Percentiles rank a stretch among this genome's conserved stretches.
phyloP scores from a whole-genome alignment of 2,797 vertebrate species.

The Sternotherus odoratus region DNA sequence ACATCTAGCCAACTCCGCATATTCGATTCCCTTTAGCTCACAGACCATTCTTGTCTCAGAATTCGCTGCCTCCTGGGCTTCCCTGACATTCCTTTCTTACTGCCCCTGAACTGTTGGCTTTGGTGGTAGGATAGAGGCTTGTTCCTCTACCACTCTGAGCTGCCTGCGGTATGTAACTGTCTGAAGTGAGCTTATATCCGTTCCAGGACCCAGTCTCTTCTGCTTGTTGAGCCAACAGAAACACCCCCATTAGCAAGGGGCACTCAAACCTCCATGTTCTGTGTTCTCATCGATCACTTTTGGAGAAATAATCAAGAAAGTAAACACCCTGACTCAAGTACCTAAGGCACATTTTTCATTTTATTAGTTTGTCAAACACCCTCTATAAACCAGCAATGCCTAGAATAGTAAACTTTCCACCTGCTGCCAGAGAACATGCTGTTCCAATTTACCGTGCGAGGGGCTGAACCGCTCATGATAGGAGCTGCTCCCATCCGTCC shows the following conservation, averaged over 20 bases:
- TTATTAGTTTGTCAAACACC: constrained; percentile 12
- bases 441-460: not conserved
- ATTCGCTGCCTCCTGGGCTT: not conserved
- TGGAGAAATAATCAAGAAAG: not conserved
- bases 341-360: not conserved
- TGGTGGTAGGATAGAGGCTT: not conserved
- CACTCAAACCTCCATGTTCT: not conserved
- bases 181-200: not conserved
- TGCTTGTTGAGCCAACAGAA: not conserved
- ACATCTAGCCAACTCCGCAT: not conserved
- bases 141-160: not conserved
- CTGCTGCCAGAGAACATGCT: constrained; percentile 26
- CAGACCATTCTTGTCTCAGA: not conserved
- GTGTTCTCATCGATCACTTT: fast-evolving
- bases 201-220: not conserved
- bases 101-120: not conserved
- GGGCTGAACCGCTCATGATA: not conserved
- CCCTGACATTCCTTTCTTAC: not conserved
- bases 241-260: not conserved
- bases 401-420: not conserved
- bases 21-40: not conserved
- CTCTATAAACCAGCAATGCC: constrained; percentile 45
- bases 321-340: not conserved
- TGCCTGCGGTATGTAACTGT: not conserved
- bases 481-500: not conserved